Evolutionary conservation across 2,113 vertebrate species (phyloP).

Genomic region (Electrona antarctica): DNA sequence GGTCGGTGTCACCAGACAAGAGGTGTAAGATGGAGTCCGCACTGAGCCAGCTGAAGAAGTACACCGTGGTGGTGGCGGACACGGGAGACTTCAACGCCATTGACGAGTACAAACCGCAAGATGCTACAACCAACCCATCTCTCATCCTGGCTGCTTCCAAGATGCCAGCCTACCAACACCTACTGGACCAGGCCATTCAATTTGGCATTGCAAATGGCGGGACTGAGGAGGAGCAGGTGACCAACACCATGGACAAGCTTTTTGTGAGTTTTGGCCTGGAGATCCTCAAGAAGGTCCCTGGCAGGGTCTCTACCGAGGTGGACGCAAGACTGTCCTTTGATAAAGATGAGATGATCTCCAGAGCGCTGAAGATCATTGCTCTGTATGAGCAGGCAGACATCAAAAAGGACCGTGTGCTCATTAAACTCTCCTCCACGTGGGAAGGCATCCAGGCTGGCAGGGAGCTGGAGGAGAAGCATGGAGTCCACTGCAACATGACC

Average conservation of each 20-base stretch:
- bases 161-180: constrained; percentile 84
- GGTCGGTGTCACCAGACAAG: no score
- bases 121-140: constrained; percentile 91
- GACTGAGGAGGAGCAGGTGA: constrained; percentile 84
- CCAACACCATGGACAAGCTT: constrained; percentile 85
- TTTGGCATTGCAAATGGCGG: constrained; percentile 81
- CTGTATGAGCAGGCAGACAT: constrained; percentile 86
- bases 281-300: constrained; percentile 89
- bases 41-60: constrained; percentile 73
- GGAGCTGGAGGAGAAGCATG: constrained; percentile 83
- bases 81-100: constrained; percentile 88
- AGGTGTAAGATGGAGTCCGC: no score
- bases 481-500: constrained; percentile 91
- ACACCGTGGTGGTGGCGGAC: constrained; percentile 88
- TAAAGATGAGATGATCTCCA: constrained; percentile 85
- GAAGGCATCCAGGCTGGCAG: constrained; percentile 91
- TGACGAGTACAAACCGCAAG: constrained; percentile 87
- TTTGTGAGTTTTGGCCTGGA: constrained; percentile 87
- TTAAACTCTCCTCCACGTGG: constrained; percentile 90
- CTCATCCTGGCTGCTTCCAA: constrained; percentile 87
- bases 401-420: constrained; percentile 84
- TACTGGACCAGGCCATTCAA: constrained; percentile 83
- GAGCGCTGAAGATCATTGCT: constrained; percentile 81
- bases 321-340: constrained; percentile 90
- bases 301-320: constrained; percentile 90